Base-by-base conservation (phyloP, 2,888 invertebrate species). In the Pheosia gnoma region DNA sequence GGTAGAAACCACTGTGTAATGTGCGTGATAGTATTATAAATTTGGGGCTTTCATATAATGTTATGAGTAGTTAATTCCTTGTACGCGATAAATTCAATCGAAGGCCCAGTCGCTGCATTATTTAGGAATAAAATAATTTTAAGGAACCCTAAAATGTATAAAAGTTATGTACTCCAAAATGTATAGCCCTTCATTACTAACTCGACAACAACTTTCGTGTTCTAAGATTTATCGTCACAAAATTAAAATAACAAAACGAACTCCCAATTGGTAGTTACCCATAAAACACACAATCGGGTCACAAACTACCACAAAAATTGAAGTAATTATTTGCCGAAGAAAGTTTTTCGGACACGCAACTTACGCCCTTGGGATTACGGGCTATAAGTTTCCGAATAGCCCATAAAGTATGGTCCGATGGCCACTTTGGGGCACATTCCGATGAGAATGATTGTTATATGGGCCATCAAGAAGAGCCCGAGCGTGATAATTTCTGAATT, bases 361-460 rank as follows among this genome's bases (percentile, higher is more conserved):
- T 61, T 51, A 67, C 55, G 65, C 55, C 68, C 71, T 72, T 71
- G 63, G 38, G 25, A 58, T 57, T 60, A 62, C 56, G 52, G 51
- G 59, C 59, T 51, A 68, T 70, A 71, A 67, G 61, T 66, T 62
- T 43, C 62, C 60, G 59, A 74, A 67, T 60, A 63, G 62, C 59
- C 66, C 70, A 77, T 85, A 83, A 85, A 83, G 67, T 62, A 59
- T 68, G 45, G 66, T 59, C 62, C 63, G 61, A 81, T 77, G 69
- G 79, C 73, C 77, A 71, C 68, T 85, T 82, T 70, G 63, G 72
- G 68, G 58, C 68, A 71, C 72, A 67, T 57, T 65, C 59, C 60
- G 60, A 71, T 68, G 75, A 73, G 77, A 78, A 79, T 63, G 59
- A 66, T 71, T 78, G 70, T 82, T 82, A 78, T 65, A 72, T 61